phyloP scores from a whole-genome alignment of 2,888 invertebrate genomes.

The Nephrotoma guestfalica region DNA sequence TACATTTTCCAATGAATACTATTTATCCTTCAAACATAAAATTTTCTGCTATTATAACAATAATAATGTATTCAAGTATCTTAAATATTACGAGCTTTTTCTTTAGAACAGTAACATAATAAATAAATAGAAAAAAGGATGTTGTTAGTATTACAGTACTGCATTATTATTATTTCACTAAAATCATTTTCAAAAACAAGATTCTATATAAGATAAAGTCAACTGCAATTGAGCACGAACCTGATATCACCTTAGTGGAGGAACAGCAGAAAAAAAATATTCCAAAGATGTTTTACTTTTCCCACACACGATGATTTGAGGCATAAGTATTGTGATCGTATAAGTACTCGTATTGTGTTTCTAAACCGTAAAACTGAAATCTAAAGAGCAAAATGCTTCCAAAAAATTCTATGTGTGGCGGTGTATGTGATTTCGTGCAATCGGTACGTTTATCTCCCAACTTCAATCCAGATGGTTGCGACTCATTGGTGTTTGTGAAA shows the following conservation, averaged over 20 bases:
- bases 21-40: neutral
- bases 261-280: neutral
- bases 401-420: no score
- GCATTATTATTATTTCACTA: neutral
- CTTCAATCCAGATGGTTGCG: no score
- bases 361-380: no score
- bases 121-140: neutral
- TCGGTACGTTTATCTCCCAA: no score
- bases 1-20: neutral
- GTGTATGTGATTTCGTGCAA: no score
- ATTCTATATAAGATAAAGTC: neutral
- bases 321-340: no score
- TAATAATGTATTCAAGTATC: neutral
- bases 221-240: conserved; percentile 6
- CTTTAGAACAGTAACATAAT: neutral
- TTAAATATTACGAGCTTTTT: neutral
- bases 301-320: neutral
- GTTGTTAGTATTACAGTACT: neutral
- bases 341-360: no score
- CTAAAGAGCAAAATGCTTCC: no score
- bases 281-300: neutral
- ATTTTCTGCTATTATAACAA: neutral
- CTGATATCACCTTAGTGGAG: neutral
- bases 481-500: no score
- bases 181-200: neutral